phyloP scores from a whole-genome alignment of 2,888 invertebrate species.

The Dasysyrphus albostriatus region DNA sequence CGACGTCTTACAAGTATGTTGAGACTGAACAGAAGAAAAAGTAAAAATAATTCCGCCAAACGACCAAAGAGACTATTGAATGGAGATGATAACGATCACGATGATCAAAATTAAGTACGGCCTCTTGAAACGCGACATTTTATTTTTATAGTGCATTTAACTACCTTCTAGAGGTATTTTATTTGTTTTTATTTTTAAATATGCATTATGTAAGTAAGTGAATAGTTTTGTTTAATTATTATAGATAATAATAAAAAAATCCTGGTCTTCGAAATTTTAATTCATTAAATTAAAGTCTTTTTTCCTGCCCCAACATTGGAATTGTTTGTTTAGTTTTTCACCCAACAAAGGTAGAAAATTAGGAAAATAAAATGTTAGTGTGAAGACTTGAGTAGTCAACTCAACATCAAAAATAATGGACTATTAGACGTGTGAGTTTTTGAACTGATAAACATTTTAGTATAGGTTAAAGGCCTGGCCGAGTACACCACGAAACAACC shows the following conservation, averaged over 20 bases:
- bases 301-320: neutral
- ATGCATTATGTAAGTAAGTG: conserved; percentile 6
- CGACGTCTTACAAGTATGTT: conserved; percentile 55
- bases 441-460: too few relatives aligned
- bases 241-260: conserved; percentile 24
- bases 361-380: too few relatives aligned
- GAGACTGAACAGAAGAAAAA: conserved; percentile 51
- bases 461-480: too few relatives aligned
- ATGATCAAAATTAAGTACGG: neutral
- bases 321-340: too few relatives aligned
- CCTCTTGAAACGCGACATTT: conserved; percentile 2
- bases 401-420: too few relatives aligned
- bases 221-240: conserved; percentile 17
- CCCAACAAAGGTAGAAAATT: too few relatives aligned
- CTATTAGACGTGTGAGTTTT: too few relatives aligned
- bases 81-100: conserved; percentile 20
- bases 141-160: conserved; percentile 23
- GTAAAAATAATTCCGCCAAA: conserved; percentile 22
- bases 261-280: conserved; percentile 26
- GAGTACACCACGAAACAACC: too few relatives aligned
- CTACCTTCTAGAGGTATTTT: conserved; percentile 11
- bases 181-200: conserved; percentile 1
- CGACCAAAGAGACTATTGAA: conserved; percentile 29
- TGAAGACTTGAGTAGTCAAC: too few relatives aligned
- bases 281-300: neutral